Percentiles rank a stretch among this genome's conserved stretches.
Conservation (phyloP, 1,140 invertebrate genomes). For the Dinoponera quadriceps region DNA sequence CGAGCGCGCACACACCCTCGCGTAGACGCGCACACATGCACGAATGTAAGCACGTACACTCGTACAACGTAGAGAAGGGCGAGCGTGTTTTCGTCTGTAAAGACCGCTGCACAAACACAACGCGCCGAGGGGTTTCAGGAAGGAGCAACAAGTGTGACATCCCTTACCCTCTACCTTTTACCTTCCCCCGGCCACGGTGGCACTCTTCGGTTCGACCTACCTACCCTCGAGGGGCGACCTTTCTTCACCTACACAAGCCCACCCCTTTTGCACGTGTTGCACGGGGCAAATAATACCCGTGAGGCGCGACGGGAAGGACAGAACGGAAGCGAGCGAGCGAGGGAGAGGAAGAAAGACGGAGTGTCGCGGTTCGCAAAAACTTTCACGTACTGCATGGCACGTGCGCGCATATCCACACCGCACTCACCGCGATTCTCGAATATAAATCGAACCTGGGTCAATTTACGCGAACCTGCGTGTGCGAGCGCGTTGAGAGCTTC, state of each 20-base stretch:
- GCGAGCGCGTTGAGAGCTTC: neutral
- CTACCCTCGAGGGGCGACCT: conserved; percentile 59
- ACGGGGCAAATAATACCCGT: conserved; percentile 50
- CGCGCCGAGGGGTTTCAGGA: conserved; percentile 59
- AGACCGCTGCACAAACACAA: conserved; percentile 41
- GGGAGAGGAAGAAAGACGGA: no score
- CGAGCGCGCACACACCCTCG: conserved; percentile 15
- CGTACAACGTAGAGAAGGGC: conserved; percentile 12
- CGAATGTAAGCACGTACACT: neutral
- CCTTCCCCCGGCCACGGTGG: conserved; percentile 56
- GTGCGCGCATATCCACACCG: neutral
- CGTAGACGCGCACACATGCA: neutral
- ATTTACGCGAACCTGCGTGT: neutral
- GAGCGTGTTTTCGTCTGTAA: conserved; percentile 49
- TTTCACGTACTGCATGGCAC: conserved; percentile 3
- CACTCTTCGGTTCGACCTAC: conserved; percentile 63
- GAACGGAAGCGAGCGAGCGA: conserved; percentile 4
- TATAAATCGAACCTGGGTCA: conserved; percentile 1
- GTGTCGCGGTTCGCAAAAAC: conserved; percentile 6
- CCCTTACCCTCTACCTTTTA: conserved; percentile 72
- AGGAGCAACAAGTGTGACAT: conserved; percentile 76
- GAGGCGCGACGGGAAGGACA: conserved; percentile 16
- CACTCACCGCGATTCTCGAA: neutral
- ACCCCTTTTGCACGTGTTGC: conserved; percentile 23
- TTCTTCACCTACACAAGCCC: conserved; percentile 41